A percentile compares a stretch with the other conserved stretches of the same genome.
Conservation (phyloP, 2,113 vertebrate genomes). For the Microtus montanus region DNA sequence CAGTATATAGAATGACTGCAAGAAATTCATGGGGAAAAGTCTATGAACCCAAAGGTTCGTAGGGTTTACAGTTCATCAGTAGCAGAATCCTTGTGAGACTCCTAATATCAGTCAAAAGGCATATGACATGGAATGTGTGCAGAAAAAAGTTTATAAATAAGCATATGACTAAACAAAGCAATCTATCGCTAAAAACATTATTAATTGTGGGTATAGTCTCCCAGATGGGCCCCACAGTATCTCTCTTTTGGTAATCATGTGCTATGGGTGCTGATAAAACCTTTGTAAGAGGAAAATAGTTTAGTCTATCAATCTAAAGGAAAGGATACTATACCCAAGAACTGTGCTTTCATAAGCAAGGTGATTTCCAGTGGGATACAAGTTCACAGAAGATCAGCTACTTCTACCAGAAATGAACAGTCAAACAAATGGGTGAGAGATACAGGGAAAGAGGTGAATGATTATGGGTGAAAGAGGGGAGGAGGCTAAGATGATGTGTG, state of each 20-base stretch:
- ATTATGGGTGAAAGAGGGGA: neutral
- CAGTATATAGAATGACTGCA: neutral
- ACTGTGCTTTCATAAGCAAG: neutral
- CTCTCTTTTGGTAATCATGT: neutral
- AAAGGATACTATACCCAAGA: neutral
- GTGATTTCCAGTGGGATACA: neutral
- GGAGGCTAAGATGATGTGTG: neutral
- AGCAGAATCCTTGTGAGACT: no score
- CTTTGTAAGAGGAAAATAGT: neutral
- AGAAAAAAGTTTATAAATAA: neutral
- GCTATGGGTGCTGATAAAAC: fast-evolving
- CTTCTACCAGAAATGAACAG: neutral
- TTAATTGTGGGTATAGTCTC: neutral
- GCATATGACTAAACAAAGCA: neutral
- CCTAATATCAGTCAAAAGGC: no score
- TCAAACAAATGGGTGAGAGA: neutral
- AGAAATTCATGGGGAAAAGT: neutral
- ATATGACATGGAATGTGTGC: neutral
- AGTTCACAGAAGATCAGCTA: neutral
- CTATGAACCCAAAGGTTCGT: neutral
- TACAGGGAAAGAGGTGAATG: neutral
- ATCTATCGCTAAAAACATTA: neutral
- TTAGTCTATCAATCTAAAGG: neutral
- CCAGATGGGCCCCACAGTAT: neutral
- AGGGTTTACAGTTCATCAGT: no score